These are phyloP conservation scores for Pygoscelis antarcticus DNA, from an alignment of 2,113 vertebrate genomes.

Conservation along the genomic window DNA sequence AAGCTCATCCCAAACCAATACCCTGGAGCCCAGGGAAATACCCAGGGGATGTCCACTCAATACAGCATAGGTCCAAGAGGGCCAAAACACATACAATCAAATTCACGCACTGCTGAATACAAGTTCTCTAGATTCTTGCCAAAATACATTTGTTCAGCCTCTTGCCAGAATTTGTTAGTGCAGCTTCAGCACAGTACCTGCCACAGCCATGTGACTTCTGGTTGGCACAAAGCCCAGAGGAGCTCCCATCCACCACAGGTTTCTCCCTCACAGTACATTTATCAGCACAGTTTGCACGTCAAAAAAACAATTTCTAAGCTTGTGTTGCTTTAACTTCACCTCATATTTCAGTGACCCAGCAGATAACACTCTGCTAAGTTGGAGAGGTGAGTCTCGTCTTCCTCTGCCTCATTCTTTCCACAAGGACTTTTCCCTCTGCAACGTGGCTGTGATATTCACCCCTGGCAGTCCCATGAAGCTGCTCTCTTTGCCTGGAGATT, in stretches of 20 bases:
- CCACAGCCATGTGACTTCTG: background rate
- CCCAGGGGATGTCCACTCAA: background rate
- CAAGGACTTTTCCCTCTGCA: background rate
- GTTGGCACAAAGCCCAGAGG: background rate
- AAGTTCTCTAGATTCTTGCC: background rate
- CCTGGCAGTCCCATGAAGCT: background rate
- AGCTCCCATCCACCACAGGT: background rate
- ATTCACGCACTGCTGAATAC: background rate
- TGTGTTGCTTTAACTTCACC: background rate
- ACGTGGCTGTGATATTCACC: background rate
- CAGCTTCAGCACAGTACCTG: background rate
- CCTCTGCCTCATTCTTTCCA: background rate
- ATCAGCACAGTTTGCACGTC: background rate
- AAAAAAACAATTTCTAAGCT: background rate
- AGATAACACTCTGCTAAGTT: background rate
- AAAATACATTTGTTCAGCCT: background rate
- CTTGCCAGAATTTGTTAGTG: background rate
- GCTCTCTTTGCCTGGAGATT: background rate
- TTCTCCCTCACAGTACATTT: background rate
- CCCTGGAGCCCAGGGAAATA: background rate
- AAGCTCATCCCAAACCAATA: accelerated
- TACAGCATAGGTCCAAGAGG: background rate
- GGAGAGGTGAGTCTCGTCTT: background rate
- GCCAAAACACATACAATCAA: background rate
- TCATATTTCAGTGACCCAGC: background rate